A percentile compares a stretch with the other conserved stretches of the same genome.
These are phyloP conservation scores for Onychorhynchus coronatus DNA, from an alignment of 2,113 vertebrate species.

Conservation along the genomic window DNA sequence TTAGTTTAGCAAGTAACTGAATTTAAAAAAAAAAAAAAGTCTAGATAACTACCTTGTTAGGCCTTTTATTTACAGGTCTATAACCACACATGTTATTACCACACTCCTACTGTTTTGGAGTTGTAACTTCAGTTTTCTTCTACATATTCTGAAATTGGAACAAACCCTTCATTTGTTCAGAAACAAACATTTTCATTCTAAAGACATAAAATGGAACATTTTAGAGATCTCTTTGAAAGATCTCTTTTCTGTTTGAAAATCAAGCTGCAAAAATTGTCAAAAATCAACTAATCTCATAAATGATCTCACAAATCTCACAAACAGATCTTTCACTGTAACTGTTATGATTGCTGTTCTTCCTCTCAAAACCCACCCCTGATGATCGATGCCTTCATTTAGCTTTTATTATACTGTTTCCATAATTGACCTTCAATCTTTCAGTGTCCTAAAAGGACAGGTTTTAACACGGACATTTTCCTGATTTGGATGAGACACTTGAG, in stretches of 20 bases:
- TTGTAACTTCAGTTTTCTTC: not conserved
- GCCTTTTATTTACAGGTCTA: not conserved
- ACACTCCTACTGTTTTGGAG: not conserved
- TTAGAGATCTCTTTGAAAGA: not conserved
- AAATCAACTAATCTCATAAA: not conserved
- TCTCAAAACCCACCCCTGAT: not conserved
- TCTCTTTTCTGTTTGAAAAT: not conserved
- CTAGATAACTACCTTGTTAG: not conserved
- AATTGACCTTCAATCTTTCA: not conserved
- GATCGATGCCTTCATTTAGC: not conserved
- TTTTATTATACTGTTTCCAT: not conserved
- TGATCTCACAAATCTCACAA: rapidly evolving
- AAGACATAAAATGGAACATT: not conserved
- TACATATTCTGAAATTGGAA: not conserved
- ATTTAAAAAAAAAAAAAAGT: not conserved
- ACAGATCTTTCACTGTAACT: not conserved
- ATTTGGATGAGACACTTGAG: not conserved
- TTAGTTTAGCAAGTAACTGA: not conserved
- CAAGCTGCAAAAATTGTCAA: not conserved
- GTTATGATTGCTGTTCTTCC: not conserved
- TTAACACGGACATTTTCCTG: not conserved
- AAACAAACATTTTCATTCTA: not conserved
- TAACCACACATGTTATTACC: not conserved
- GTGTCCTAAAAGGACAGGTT: not conserved
- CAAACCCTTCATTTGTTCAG: not conserved